These are phyloP conservation scores for Albula goreensis DNA, from an alignment of 2,113 vertebrate species.

Conservation along the genomic window DNA sequence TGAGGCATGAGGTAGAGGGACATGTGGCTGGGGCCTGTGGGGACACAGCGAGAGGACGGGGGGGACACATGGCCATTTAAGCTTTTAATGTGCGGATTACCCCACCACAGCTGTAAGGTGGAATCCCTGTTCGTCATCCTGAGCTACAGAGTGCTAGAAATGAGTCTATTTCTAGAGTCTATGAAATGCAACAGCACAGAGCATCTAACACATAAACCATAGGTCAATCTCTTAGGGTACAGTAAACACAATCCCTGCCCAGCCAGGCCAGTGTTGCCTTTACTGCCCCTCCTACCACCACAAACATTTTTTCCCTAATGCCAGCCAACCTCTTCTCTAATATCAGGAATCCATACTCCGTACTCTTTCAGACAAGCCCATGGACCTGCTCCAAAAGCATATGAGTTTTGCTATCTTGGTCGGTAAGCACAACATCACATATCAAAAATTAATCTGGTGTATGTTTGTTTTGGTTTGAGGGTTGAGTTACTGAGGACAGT, in stretches of 20 bases:
- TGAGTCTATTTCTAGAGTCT: no score
- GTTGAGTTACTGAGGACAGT: no score
- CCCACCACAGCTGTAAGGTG: no score
- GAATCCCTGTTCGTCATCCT: not conserved
- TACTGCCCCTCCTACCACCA: not conserved
- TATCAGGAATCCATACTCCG: no score
- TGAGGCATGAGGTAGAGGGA: conserved; percentile 83
- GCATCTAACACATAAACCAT: not conserved
- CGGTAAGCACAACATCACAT: no score
- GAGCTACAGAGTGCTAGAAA: not conserved
- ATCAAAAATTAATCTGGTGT: no score
- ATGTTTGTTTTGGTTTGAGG: no score
- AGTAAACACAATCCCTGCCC: not conserved
- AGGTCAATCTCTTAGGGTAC: not conserved
- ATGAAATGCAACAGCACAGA: not conserved
- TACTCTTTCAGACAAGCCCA: no score
- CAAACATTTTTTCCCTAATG: not conserved
- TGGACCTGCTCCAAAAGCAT: no score
- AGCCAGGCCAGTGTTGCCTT: not conserved
- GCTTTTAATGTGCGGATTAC: no score
- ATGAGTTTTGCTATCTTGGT: no score
- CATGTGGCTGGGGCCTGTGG: conserved; percentile 91
- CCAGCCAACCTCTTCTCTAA: not conserved
- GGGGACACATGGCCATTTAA: not conserved
- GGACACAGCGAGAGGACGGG: not conserved